phyloP scores from a whole-genome alignment of 2,888 invertebrate genomes.

The Agrochola litura region DNA sequence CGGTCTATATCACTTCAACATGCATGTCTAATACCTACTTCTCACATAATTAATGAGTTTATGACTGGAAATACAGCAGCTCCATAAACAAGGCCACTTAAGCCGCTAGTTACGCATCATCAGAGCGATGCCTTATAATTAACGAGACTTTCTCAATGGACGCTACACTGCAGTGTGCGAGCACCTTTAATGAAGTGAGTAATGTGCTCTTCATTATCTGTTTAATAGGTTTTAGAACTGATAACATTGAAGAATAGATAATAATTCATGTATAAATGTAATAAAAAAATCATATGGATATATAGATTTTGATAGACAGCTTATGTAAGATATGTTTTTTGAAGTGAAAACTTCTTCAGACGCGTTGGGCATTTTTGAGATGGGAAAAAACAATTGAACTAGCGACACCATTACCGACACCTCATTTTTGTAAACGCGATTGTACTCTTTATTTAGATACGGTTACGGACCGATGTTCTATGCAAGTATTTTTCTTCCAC shows the following conservation, averaged over 20 bases:
- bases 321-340: not conserved
- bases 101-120: conserved; percentile 56
- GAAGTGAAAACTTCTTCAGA: no score
- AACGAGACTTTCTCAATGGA: conserved; percentile 71
- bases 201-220: conserved; percentile 31
- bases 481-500: no score
- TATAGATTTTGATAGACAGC: not conserved
- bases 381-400: no score
- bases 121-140: conserved; percentile 65
- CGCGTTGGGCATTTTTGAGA: no score
- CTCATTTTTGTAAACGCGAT: no score
- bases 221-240: conserved; percentile 32
- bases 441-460: no score
- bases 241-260: conserved; percentile 4
- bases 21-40: not conserved
- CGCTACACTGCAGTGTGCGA: conserved; percentile 56
- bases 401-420: no score
- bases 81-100: conserved; percentile 23
- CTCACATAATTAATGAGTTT: conserved; percentile 18
- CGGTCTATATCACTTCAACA: not conserved
- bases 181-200: conserved; percentile 64
- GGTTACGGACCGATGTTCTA: no score
- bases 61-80: conserved; percentile 15
- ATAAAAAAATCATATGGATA: not conserved
- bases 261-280: not conserved